Conservation (phyloP, 2,888 invertebrate genomes). For the Apotomis betuletana region DNA sequence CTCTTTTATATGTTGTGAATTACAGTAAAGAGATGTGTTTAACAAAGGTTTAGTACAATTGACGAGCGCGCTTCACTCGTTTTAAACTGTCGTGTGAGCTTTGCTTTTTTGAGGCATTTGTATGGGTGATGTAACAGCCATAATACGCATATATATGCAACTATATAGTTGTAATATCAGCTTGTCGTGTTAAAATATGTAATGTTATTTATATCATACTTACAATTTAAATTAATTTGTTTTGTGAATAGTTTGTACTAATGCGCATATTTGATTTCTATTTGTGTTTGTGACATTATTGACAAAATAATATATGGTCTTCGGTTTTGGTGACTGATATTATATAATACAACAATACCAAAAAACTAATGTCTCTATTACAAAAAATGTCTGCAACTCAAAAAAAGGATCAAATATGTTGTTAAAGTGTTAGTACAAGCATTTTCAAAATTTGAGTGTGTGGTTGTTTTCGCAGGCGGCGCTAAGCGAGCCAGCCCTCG, state of each 20-base stretch:
- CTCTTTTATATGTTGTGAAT: neutral
- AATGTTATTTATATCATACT: constrained; percentile 42
- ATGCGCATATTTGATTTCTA: constrained; percentile 6
- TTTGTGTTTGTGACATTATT: neutral
- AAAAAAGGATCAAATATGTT: constrained; percentile 22
- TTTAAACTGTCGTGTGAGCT: constrained; percentile 53
- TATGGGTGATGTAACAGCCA: constrained; percentile 82
- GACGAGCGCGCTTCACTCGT: constrained; percentile 17
- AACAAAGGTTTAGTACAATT: neutral
- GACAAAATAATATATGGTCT: neutral
- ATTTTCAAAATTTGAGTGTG: constrained; percentile 57
- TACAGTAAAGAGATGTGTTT: neutral
- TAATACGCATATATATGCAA: constrained; percentile 59
- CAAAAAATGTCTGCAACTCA: neutral
- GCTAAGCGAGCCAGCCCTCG: constrained; percentile 69
- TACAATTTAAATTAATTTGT: constrained; percentile 2
- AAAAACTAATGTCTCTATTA: neutral
- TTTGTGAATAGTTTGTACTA: constrained; percentile 14
- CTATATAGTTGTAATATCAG: constrained; percentile 3
- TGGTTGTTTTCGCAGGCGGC: constrained; percentile 82
- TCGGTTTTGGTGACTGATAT: too few relatives aligned
- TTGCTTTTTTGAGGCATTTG: constrained; percentile 62
- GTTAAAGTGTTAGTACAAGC: constrained; percentile 18
- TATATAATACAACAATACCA: too few relatives aligned
- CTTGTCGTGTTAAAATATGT: constrained; percentile 2